Evolutionary conservation across 2,113 vertebrate genomes (phyloP).

Genomic region (Ornithorhynchus anatinus): DNA sequence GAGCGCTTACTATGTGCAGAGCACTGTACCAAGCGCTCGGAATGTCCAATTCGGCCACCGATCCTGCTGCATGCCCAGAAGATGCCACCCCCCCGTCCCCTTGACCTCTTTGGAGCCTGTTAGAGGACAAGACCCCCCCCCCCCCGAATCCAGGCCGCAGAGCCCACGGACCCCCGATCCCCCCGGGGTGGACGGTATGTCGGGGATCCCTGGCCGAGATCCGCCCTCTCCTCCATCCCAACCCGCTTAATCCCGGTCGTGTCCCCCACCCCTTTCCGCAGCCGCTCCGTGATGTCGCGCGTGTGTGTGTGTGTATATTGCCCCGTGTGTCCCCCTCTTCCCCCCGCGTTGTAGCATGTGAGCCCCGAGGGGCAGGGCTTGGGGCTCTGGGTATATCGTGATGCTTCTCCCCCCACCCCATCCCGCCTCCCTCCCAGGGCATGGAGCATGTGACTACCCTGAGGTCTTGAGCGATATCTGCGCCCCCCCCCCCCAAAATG

Average conservation of each 20-base stretch:
- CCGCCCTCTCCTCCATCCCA: constrained; percentile 33
- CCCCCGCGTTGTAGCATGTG: constrained; percentile 58
- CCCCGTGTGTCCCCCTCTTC: constrained; percentile 25
- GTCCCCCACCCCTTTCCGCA: constrained; percentile 29
- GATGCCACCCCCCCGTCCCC: constrained; percentile 36
- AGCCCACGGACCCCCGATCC: constrained; percentile 24
- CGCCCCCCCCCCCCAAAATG: constrained; percentile 2
- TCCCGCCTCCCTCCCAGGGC: constrained; percentile 25
- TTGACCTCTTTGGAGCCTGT: constrained; percentile 51
- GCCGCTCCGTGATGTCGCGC: constrained; percentile 46
- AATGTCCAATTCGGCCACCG: too few species aligned
- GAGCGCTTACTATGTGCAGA: too few species aligned
- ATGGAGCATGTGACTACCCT: constrained; percentile 61
- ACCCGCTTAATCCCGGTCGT: constrained; percentile 39
- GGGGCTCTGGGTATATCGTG: constrained; percentile 40
- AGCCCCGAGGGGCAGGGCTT: constrained; percentile 61
- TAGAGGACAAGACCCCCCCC: too few species aligned
- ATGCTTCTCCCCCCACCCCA: not conserved
- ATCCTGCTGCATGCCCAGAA: constrained; percentile 50
- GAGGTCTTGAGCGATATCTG: constrained; percentile 39
- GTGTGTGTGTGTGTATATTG: too few species aligned
- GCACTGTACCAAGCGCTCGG: too few species aligned
- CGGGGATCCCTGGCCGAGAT: constrained; percentile 28
- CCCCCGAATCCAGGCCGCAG: constrained; percentile 40
- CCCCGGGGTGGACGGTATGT: constrained; percentile 34